These are phyloP conservation scores for Hybognathus amarus DNA, from an alignment of 2,797 vertebrate species.

Conservation along the genomic window DNA sequence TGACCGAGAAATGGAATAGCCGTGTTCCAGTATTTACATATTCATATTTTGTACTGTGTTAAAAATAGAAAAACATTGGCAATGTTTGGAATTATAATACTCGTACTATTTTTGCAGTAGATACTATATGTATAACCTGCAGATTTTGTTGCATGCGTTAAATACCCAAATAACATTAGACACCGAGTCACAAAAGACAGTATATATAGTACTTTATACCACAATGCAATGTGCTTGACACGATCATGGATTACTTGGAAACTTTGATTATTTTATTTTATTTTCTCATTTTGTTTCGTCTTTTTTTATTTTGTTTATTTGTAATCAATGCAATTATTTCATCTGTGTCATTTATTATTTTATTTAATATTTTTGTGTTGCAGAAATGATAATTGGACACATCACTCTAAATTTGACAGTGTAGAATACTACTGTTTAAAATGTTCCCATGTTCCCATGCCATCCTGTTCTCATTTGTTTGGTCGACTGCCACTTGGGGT, in stretches of 20 bases:
- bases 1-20: too few relatives aligned
- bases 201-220: not conserved
- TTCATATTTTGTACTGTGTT: slow-evolving; percentile 34
- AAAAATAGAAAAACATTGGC: slow-evolving; percentile 12
- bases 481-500: not conserved
- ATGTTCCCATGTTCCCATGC: too few relatives aligned
- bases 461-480: not conserved
- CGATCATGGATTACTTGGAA: too few relatives aligned
- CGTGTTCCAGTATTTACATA: too few relatives aligned
- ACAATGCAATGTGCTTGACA: not conserved
- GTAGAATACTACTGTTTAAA: not conserved
- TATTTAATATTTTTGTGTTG: not conserved
- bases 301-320: not conserved
- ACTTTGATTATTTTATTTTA: not conserved
- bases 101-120: not conserved
- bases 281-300: not conserved
- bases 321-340: not conserved
- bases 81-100: not conserved
- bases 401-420: not conserved
- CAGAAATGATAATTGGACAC: not conserved
- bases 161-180: not conserved
- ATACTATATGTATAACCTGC: not conserved
- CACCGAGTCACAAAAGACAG: not conserved
- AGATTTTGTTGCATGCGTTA: not conserved
- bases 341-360: not conserved